Evolutionary conservation across 2,113 vertebrate species (phyloP).

Genomic region (Neodon shergylaensis): DNA sequence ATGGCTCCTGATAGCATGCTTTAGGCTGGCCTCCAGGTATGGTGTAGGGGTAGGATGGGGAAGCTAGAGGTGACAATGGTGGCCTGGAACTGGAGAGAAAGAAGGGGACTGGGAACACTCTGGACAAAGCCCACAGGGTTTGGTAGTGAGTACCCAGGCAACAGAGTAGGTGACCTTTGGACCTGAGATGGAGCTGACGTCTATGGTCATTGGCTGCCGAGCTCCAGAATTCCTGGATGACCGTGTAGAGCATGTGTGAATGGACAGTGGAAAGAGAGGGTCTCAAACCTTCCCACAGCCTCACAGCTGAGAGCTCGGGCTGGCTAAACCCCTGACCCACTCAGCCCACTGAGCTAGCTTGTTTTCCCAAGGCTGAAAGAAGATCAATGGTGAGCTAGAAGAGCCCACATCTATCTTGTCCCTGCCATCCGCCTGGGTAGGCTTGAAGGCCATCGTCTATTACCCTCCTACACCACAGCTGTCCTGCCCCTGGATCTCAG

Average conservation of each 20-base stretch:
- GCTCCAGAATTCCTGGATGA: background rate
- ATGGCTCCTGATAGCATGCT: background rate
- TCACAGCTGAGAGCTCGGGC: background rate
- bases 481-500: background rate
- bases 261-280: background rate
- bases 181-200: too few species aligned
- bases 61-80: fast-evolving
- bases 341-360: background rate
- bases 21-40: background rate
- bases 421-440: background rate
- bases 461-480: background rate
- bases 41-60: too few species aligned
- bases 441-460: background rate
- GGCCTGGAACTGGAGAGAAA: background rate
- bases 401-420: background rate
- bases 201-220: fast-evolving
- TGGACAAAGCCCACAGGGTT: background rate
- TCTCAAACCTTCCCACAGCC: background rate
- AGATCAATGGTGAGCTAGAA: too few species aligned
- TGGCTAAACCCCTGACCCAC: too few species aligned
- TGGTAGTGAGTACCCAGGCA: background rate
- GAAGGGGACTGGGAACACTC: background rate
- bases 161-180: background rate
- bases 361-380: background rate
- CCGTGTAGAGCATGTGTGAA: background rate